phyloP scores from a whole-genome alignment of 2,797 vertebrate genomes.

The Lagodon rhomboides region DNA sequence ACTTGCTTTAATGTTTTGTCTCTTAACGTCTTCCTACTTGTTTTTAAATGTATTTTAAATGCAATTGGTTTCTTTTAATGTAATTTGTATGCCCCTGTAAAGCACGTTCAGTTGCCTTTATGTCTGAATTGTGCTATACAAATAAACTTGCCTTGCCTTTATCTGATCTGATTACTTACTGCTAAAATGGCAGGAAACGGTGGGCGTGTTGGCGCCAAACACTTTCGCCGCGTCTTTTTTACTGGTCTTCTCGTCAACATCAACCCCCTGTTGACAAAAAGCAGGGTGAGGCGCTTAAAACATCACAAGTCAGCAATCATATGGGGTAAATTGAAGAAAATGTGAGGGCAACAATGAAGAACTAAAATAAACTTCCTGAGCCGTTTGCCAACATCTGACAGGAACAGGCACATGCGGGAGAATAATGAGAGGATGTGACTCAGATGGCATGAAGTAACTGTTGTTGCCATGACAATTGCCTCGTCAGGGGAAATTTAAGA shows the following conservation, averaged over 20 bases:
- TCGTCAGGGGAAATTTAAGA: slow-evolving; percentile 7
- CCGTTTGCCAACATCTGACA: slow-evolving; percentile 43
- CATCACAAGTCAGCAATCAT: not conserved
- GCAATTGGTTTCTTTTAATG: too few relatives aligned
- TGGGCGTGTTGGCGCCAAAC: slow-evolving; percentile 96
- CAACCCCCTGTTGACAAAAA: slow-evolving; percentile 88
- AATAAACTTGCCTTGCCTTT: slow-evolving; percentile 14
- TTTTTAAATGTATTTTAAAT: too few relatives aligned
- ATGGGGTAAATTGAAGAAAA: not conserved
- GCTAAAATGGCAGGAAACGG: slow-evolving; percentile 93
- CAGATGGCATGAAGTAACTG: slow-evolving; percentile 32
- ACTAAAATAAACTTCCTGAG: slow-evolving; percentile 41
- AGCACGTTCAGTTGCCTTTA: too few relatives aligned
- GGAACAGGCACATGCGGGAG: slow-evolving; percentile 33
- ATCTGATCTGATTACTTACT: slow-evolving; percentile 85
- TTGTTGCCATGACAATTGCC: slow-evolving; percentile 25
- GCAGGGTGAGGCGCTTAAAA: slow-evolving; percentile 6
- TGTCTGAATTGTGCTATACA: too few relatives aligned
- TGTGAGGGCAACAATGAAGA: slow-evolving; percentile 11
- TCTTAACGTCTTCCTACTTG: too few relatives aligned
- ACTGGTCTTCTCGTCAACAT: slow-evolving; percentile 89
- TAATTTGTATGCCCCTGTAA: too few relatives aligned
- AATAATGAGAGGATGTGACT: slow-evolving; percentile 70
- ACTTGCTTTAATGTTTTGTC: too few relatives aligned
- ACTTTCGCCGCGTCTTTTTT: slow-evolving; percentile 86